Percentiles rank a stretch among this genome's conserved stretches.
Evolutionary conservation across 92 coral and sea anemone genomes (phyloP).

Genomic region (Epizoanthus scotinus): DNA sequence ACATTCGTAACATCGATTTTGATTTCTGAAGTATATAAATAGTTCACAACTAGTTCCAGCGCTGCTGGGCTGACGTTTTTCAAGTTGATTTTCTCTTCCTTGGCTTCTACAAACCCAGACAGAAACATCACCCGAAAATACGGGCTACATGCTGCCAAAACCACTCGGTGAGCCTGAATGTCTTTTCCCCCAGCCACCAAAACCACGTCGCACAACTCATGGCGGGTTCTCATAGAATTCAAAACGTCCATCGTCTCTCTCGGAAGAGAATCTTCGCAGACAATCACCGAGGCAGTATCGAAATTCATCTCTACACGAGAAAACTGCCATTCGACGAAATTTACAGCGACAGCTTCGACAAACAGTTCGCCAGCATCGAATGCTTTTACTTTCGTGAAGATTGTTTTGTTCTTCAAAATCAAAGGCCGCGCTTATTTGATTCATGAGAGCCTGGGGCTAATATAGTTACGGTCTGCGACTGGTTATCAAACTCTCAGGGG

Average conservation of each 20-base stretch:
- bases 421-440: conserved; percentile 39
- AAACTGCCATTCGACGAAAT: conserved; percentile 31
- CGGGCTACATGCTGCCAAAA: conserved; percentile 97
- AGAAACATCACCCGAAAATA: conserved; percentile 98
- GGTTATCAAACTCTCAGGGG: conserved; percentile 12
- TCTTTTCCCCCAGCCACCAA: conserved; percentile 73
- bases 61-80: conserved; percentile 85
- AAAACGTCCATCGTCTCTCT: conserved; percentile 76
- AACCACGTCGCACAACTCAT: conserved; percentile 89
- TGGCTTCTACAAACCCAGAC: conserved; percentile 92
- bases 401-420: conserved; percentile 22
- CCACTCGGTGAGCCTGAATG: conserved; percentile 86
- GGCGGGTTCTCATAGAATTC: conserved; percentile 81
- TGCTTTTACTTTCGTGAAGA: background rate
- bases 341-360: conserved; percentile 8
- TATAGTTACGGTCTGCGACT: conserved; percentile 1
- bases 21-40: conserved; percentile 93
- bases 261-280: conserved; percentile 84
- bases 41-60: conserved; percentile 72
- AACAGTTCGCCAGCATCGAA: conserved; percentile 19
- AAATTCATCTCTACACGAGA: conserved; percentile 44
- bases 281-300: conserved; percentile 74
- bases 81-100: conserved; percentile 73
- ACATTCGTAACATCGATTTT: conserved; percentile 81
- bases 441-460: conserved; percentile 28